A percentile compares a stretch with the other conserved stretches of the same genome.
Evolutionary conservation across 2,888 invertebrate species (phyloP).

Genomic region (Eupeodes luniger): DNA sequence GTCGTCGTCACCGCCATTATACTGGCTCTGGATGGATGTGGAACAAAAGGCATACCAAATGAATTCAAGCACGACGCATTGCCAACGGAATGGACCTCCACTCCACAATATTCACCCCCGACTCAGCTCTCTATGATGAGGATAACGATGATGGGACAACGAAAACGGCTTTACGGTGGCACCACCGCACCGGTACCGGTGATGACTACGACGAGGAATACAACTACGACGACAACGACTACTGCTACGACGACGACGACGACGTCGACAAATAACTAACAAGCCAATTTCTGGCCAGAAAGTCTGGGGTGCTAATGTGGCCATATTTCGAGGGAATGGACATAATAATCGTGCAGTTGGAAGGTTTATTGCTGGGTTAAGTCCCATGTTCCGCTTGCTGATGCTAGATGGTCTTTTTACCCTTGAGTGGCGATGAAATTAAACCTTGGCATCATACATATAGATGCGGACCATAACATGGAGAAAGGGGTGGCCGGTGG

Average conservation of each 20-base stretch:
- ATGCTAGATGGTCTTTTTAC: slow-evolving; percentile 47
- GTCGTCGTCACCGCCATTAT: slow-evolving; percentile 4
- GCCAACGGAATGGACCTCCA: slow-evolving; percentile 12
- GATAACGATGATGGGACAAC: slow-evolving; percentile 57
- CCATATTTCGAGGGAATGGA: slow-evolving; percentile 81
- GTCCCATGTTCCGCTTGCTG: slow-evolving; percentile 46
- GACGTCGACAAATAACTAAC: slow-evolving; percentile 77
- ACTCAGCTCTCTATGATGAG: slow-evolving; percentile 62
- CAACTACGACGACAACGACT: slow-evolving; percentile 45
- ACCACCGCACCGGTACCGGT: neutral
- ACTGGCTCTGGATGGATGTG: slow-evolving; percentile 7
- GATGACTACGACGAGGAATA: slow-evolving; percentile 29
- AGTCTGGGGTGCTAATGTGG: slow-evolving; percentile 82
- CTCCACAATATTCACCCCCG: neutral
- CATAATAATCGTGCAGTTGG: slow-evolving; percentile 80
- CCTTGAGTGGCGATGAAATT: slow-evolving; percentile 61
- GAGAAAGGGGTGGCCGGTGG: neutral
- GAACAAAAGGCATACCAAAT: slow-evolving; percentile 75
- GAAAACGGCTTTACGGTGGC: neutral
- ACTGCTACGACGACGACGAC: slow-evolving; percentile 37
- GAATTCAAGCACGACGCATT: slow-evolving; percentile 70
- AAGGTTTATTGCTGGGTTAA: slow-evolving; percentile 70
- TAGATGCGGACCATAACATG: neutral
- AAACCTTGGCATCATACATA: slow-evolving; percentile 25
- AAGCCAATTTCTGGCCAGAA: slow-evolving; percentile 82